Base-by-base conservation (phyloP, 2,113 vertebrate genomes). In the Barnardius zonarius region DNA sequence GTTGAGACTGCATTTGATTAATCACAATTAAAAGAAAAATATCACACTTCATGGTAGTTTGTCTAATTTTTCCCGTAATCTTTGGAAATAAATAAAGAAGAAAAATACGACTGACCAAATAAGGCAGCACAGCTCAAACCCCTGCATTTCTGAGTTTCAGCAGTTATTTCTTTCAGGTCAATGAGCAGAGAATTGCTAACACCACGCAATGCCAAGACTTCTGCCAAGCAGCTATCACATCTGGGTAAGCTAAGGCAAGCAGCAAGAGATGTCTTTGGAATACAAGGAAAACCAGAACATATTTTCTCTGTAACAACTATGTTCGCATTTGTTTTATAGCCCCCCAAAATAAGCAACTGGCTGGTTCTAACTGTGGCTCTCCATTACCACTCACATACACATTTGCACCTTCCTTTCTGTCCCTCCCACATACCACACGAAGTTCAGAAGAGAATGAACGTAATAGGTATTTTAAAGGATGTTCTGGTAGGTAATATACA, bases 1-100 rank as follows among this genome's bases (percentile, higher is more conserved):
- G 63, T 74, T 92, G 67, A 94, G 73, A 95, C 75, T 79, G 10
- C 61, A 83, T 97, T 94, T 97, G 90, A 97, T 97, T 94, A 87
- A 93, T 80, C 22, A 67, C 28, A 77, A 84, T 78, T 51, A 78
- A 81, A 87, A 84, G 35, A 74, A 59, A 46, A 24, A n/a, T 37
- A 90, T 3, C 7, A 64, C 3, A 23, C 33, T 92, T 88, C 16
- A 46, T 8, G 43, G 83, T 81, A 88, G 41, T 20, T 55, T 92
- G 41, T 41, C 73, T 74, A 19, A 1, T 80, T 86, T 48, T 17
- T 0, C 1, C 13, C 39, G 13, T 62, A 28, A 76, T 67, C 46
- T 59, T 43, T 67, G 24, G 23, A 80, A 74, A 84, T 44, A 81
- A 69, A 69, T 4, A 86, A 73, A 10, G 6, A 76, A 74, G 13